A percentile compares a stretch with the other conserved stretches of the same genome.
Evolutionary conservation across 1,140 invertebrate genomes (phyloP).

Genomic region (Philotrypesis tridentata): DNA sequence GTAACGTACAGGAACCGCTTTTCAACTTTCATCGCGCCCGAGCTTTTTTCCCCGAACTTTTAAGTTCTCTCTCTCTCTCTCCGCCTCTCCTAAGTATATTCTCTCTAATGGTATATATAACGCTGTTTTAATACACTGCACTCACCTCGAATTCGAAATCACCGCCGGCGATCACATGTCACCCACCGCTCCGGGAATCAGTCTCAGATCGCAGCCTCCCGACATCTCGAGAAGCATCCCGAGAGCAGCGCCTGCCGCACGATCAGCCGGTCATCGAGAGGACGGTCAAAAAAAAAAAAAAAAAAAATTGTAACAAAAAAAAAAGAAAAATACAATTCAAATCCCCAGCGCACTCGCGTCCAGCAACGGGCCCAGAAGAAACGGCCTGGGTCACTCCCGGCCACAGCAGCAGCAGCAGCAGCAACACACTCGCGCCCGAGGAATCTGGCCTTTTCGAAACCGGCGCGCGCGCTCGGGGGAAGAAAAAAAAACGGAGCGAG

Average conservation of each 20-base stretch:
- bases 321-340: not conserved
- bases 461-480: no score
- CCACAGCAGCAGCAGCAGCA: no score
- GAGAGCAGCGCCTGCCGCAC: not conserved
- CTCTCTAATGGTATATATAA: no score
- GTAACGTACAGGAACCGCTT: slow-evolving; percentile 10
- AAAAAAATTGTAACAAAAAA: not conserved
- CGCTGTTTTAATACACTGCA: no score
- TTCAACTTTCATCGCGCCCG: not conserved
- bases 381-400: no score
- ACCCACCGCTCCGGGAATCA: not conserved
- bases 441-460: not conserved
- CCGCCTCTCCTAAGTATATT: no score
- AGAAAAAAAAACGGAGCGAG: not conserved
- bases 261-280: not conserved
- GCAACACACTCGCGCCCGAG: not conserved
- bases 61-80: no score
- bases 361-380: no score
- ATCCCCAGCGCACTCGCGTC: not conserved
- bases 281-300: not conserved
- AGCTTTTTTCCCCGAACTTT: no score
- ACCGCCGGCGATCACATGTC: slow-evolving; percentile 14
- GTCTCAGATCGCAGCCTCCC: not conserved
- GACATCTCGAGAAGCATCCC: slow-evolving; percentile 2
- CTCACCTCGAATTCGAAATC: not conserved